Evolutionary conservation across 2,113 vertebrate genomes (phyloP), one percentile per base, ranked within the genome.

Genomic region (Solenodon paradoxus): DNA sequence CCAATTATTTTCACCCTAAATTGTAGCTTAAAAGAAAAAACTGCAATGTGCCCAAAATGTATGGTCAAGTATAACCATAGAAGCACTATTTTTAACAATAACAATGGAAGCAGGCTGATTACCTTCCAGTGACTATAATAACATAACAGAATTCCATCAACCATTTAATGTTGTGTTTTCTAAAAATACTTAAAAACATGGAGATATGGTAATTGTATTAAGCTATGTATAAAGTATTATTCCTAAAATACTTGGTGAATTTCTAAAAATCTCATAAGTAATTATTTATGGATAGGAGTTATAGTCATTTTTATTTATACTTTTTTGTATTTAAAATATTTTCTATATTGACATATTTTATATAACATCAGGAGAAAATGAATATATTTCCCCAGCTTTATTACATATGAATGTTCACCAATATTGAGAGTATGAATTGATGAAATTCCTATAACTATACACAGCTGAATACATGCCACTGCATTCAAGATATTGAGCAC

Each of bases 1-100:
- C 16, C 26, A 87, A 38, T 79, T 45, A 53, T 85, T 26, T 61
- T 75, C 26, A 71, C 20, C 30, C 32, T 95, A 84, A 92, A 38
- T 77, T 71, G 1, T 85, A 19, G 69, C 78, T 81, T 93, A 87
- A 84, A 78, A 30, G 72, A 90, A 86, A 90, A 66, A 92, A 80
- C 30, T 78, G 16, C 92, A 12, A 49, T 69, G 13, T 16, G 5
- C 17, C 74, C 66, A 95, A 55, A 88, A 47, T 61, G 3, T 57
- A 9, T 79, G 28, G 92, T 47, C 4, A 66, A 77, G 35, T 64
- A 53, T 72, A 66, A 45, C 4, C 45, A 85, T 47, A 42, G 61
- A 32, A 78, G 3, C 28, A 72, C 59, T 53, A 68, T 92, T 77
- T 49, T 26, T 74, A 78, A 55, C 13, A 51, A 30, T 86, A 79